Base-by-base conservation (phyloP, 1,140 invertebrate genomes). In the Danaus melanippus region DNA sequence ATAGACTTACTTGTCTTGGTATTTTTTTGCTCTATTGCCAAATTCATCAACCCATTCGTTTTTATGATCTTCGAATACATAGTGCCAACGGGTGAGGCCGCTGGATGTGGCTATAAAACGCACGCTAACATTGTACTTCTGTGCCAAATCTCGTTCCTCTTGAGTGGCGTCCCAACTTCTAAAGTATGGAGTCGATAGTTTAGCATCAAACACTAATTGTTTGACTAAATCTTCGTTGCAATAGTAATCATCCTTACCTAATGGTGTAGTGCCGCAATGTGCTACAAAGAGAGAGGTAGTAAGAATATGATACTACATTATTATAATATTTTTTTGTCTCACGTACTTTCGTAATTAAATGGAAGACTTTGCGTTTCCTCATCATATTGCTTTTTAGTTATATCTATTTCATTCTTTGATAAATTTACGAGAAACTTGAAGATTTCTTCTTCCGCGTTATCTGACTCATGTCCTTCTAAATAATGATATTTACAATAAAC, bases 401-500 rank as follows among this genome's bases (percentile, higher is more conserved):
- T 89, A 74, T 76, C 76, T 60, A 74, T 79, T 66, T 82, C 66
- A 55, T 79, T 80, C 60, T 74, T 79, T 1, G 83, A 86, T 15
- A 86, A 62, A 12, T 75, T 76, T 0, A 79, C 79, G 43, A 97
- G 77, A 74, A 97, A 97, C 64, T 95, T 91, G 9, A 90, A 82
- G 8, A 96, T 66, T 73, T 95, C 93, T 0, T 90, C 89, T 81
- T 96, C 94, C 2, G 92, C 89, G 10, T 84, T 91, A 9, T 89
- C 74, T 62, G 93, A 94, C 58, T 92, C 90, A 60, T 93, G 91
- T 0, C 90, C 91, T 75, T 93, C 92, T 47, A 93, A 81, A 71
- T 95, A 94, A 72, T 95, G 94, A 79, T 94, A 96, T 64, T 95
- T 93, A 80, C 95, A 96, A 71, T 96, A 97, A 0, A 93, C 91